Evolutionary conservation across 2,797 vertebrate species (phyloP).

Genomic region (Sebastes dallii): DNA sequence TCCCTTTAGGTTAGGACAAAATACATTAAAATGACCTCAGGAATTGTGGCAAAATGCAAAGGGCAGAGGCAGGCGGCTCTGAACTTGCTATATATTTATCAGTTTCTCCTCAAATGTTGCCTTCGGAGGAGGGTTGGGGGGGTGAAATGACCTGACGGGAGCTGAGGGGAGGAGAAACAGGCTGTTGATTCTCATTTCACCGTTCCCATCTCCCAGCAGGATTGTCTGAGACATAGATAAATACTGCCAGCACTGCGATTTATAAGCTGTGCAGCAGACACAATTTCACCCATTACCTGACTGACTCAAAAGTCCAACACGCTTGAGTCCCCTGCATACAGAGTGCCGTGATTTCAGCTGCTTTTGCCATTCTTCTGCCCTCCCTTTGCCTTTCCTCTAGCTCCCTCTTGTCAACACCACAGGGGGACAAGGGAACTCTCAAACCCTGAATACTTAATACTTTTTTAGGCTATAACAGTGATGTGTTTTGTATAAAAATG

Average conservation of each 20-base stretch:
- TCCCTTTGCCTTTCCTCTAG: constrained; percentile 12
- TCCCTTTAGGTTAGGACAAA: constrained; percentile 39
- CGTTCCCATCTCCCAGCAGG: constrained; percentile 71
- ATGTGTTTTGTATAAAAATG: constrained; percentile 3
- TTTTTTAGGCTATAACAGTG: neutral
- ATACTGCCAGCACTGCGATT: constrained; percentile 78
- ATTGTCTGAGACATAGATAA: constrained; percentile 80
- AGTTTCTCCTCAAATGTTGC: constrained; percentile 67
- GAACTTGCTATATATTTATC: constrained; percentile 75
- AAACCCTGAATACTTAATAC: constrained; percentile 1
- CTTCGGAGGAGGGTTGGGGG: constrained; percentile 42
- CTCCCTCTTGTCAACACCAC: constrained; percentile 23
- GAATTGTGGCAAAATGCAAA: constrained; percentile 41
- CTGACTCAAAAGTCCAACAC: constrained; percentile 66
- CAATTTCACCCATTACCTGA: constrained; percentile 77
- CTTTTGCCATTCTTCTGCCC: constrained; percentile 27
- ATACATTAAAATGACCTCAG: constrained; percentile 66
- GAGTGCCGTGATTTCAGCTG: constrained; percentile 50
- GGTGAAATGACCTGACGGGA: constrained; percentile 69
- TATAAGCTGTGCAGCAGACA: constrained; percentile 74
- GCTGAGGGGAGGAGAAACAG: constrained; percentile 64
- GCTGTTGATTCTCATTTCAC: constrained; percentile 81
- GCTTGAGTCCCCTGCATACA: constrained; percentile 68
- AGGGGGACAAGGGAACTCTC: constrained; percentile 11
- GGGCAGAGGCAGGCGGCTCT: constrained; percentile 46